phyloP scores from a whole-genome alignment of 2,113 vertebrate species.

The Tachuris rubrigastra region DNA sequence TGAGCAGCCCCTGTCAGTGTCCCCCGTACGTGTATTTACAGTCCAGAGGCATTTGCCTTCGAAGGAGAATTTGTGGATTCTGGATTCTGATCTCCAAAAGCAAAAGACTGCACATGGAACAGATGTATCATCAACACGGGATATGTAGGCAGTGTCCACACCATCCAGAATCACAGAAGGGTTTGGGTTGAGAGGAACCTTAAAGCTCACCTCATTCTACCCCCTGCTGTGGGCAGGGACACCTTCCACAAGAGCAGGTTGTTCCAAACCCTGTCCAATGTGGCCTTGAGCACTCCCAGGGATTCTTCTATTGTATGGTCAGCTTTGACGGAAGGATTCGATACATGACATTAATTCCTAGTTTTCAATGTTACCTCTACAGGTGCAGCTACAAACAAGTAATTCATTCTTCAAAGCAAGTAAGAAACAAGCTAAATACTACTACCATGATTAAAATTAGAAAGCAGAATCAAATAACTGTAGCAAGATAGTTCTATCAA shows the following conservation, averaged over 20 bases:
- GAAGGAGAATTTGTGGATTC: neutral
- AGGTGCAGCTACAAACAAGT: neutral
- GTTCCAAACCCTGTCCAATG: neutral
- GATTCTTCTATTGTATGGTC: neutral
- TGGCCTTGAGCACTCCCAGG: neutral
- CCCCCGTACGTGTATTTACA: neutral
- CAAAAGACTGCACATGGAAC: neutral
- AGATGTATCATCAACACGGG: neutral
- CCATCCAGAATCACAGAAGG: neutral
- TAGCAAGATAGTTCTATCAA: neutral
- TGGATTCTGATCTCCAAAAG: neutral
- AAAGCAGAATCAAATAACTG: neutral
- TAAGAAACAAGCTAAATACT: neutral
- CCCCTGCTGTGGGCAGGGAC: neutral
- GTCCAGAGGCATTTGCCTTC: neutral
- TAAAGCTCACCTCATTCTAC: neutral
- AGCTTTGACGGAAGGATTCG: neutral
- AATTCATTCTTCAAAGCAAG: neutral
- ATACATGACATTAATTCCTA: neutral
- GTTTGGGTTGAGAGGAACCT: neutral
- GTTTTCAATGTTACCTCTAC: neutral
- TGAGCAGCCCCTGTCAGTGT: constrained; percentile 30
- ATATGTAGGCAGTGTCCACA: neutral
- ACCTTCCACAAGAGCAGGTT: neutral
- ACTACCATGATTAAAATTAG: neutral